Conservation (phyloP, 2,888 invertebrate species). For the Entomobrya multifasciata region DNA sequence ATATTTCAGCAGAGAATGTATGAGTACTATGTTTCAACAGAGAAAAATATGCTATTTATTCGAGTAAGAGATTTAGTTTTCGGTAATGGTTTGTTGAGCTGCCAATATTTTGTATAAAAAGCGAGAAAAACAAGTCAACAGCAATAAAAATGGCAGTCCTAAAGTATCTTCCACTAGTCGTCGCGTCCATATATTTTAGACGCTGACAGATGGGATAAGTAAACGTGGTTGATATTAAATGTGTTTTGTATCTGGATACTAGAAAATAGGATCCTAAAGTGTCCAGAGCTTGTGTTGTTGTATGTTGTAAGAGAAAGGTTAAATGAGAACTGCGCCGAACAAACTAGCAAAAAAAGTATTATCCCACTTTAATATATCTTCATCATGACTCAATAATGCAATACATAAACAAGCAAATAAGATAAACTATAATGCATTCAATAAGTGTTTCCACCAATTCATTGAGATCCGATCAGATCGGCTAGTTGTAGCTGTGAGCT, state of each 20-base stretch:
- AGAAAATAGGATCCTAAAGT: too few species aligned
- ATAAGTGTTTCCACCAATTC: constrained; percentile 68
- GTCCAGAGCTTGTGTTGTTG: too few species aligned
- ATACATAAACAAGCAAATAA: constrained; percentile 57
- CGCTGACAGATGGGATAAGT: constrained; percentile 35
- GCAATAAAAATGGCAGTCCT: constrained; percentile 42
- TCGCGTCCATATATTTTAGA: constrained; percentile 34
- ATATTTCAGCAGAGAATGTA: background rate
- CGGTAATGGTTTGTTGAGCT: constrained; percentile 28
- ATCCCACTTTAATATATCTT: constrained; percentile 60
- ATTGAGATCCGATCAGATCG: constrained; percentile 51
- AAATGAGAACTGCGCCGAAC: background rate
- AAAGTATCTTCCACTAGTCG: constrained; percentile 38
- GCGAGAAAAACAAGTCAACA: constrained; percentile 35
- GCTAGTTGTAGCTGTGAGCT: constrained; percentile 38
- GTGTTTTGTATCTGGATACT: constrained; percentile 19
- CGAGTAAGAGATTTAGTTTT: constrained; percentile 14
- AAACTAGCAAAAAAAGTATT: constrained; percentile 27
- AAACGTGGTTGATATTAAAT: background rate
- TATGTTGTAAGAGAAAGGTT: constrained; percentile 20
- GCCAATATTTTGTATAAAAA: constrained; percentile 44
- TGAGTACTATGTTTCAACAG: background rate
- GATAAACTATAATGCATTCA: constrained; percentile 63
- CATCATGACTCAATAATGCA: constrained; percentile 67
- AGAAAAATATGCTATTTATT: constrained; percentile 39